Conservation (phyloP, 2,888 invertebrate genomes). For the Synanthedon tipuliformis region DNA sequence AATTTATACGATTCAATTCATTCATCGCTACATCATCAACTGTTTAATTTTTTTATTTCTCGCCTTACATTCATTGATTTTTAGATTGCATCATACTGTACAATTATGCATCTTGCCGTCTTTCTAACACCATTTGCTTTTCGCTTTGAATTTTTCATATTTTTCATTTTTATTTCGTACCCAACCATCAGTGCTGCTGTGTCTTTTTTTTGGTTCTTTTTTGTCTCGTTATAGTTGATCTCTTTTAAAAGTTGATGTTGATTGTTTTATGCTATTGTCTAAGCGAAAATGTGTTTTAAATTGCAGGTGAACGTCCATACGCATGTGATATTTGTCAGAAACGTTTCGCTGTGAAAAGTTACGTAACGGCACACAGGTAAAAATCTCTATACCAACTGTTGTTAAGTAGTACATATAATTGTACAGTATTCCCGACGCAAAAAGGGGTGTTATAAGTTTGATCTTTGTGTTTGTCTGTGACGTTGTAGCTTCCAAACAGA, state of each 20-base stretch:
- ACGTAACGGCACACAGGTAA: constrained; percentile 80
- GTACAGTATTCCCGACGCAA: too few species aligned
- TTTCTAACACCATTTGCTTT: constrained; percentile 55
- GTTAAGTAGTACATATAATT: too few species aligned
- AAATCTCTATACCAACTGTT: neutral
- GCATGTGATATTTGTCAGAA: constrained; percentile 84
- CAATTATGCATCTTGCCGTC: constrained; percentile 67
- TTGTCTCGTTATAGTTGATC: neutral
- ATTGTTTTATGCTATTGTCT: too few species aligned
- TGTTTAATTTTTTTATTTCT: constrained; percentile 41
- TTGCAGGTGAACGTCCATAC: constrained; percentile 79
- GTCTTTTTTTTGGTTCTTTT: neutral
- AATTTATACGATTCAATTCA: constrained; percentile 17
- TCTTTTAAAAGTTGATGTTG: too few species aligned
- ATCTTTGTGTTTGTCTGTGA: too few species aligned
- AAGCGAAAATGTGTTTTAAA: neutral
- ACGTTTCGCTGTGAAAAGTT: constrained; percentile 84
- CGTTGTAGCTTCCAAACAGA: too few species aligned
- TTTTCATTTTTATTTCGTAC: constrained; percentile 9
- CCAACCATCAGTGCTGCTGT: neutral
- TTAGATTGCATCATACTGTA: constrained; percentile 49
- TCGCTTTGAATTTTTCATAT: constrained; percentile 29
- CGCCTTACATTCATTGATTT: constrained; percentile 53
- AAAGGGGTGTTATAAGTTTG: too few species aligned
- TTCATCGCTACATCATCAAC: constrained; percentile 52